These are phyloP conservation scores for Drosophila elegans DNA, from an alignment of 1,140 invertebrate species.

Conservation along the genomic window DNA sequence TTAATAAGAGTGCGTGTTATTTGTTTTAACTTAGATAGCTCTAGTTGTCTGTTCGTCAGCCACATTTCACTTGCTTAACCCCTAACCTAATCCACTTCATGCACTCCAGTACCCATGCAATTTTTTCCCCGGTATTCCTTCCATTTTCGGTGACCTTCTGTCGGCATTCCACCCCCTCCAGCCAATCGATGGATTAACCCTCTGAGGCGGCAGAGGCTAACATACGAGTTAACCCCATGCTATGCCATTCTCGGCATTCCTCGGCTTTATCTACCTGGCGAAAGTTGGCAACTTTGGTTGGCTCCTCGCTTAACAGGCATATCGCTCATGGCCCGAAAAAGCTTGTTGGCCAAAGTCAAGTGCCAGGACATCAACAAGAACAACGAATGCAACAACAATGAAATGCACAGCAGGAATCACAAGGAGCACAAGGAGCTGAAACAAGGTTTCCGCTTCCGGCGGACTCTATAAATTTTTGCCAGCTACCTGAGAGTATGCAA, in stretches of 20 bases:
- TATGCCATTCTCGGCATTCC: constrained; percentile 33
- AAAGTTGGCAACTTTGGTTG: constrained; percentile 27
- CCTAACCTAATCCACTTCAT: constrained; percentile 7
- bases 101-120: too few relatives aligned
- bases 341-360: constrained; percentile 45
- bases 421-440: constrained; percentile 9
- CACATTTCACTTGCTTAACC: constrained; percentile 10
- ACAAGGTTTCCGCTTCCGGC: constrained; percentile 40
- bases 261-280: constrained; percentile 18
- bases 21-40: too few relatives aligned
- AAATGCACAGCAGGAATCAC: constrained; percentile 11
- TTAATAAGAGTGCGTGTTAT: too few relatives aligned
- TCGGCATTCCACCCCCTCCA: not conserved
- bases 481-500: constrained; percentile 43
- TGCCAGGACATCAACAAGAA: constrained; percentile 41
- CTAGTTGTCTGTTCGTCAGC: too few relatives aligned
- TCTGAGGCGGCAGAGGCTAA: not conserved
- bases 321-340: constrained; percentile 38
- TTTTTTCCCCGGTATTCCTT: not conserved
- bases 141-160: constrained; percentile 6
- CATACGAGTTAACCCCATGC: constrained; percentile 29
- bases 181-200: constrained; percentile 38
- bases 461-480: constrained; percentile 60
- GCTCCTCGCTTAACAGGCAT: constrained; percentile 18
- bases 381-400: not conserved